Percentiles rank a stretch among this genome's conserved stretches.
Conservation (phyloP, 2,113 vertebrate genomes). For the Nematolebias whitei region DNA sequence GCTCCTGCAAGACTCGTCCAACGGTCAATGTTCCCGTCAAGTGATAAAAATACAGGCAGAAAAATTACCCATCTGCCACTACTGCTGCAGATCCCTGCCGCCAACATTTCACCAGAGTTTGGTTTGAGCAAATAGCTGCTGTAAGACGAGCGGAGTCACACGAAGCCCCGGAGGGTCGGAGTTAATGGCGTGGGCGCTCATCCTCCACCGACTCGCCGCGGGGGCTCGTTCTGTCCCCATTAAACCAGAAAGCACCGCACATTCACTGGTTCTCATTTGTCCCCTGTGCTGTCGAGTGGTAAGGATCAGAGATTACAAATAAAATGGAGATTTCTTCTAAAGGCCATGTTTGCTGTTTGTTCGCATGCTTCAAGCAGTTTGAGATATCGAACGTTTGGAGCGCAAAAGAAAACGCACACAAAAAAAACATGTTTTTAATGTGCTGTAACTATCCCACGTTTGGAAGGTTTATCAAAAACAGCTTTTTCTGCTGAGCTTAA, state of each 20-base stretch:
- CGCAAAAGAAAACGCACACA: neutral
- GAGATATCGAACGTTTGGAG: neutral
- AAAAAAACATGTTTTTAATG: neutral
- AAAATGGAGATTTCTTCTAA: constrained; percentile 2
- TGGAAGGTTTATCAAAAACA: neutral
- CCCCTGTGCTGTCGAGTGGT: neutral
- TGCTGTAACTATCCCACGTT: neutral
- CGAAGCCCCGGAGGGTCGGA: constrained; percentile 24
- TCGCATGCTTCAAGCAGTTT: constrained; percentile 15
- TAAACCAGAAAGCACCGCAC: constrained; percentile 9
- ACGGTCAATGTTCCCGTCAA: constrained; percentile 46
- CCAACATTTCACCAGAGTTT: neutral
- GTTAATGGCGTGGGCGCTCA: constrained; percentile 35
- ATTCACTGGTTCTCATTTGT: constrained; percentile 1
- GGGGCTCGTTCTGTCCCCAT: constrained; percentile 32
- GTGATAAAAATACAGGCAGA: constrained; percentile 38
- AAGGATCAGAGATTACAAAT: constrained; percentile 11
- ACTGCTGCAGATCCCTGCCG: neutral
- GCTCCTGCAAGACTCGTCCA: neutral
- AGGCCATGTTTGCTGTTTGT: neutral
- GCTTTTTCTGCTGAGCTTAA: no score
- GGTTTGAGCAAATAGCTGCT: neutral
- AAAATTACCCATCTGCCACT: constrained; percentile 28
- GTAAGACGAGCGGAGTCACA: constrained; percentile 6
- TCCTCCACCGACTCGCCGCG: constrained; percentile 18